A percentile compares a stretch with the other conserved stretches of the same genome.
These are phyloP conservation scores for Blomia tropicalis DNA, from an alignment of 2,888 invertebrate species.

Conservation along the genomic window DNA sequence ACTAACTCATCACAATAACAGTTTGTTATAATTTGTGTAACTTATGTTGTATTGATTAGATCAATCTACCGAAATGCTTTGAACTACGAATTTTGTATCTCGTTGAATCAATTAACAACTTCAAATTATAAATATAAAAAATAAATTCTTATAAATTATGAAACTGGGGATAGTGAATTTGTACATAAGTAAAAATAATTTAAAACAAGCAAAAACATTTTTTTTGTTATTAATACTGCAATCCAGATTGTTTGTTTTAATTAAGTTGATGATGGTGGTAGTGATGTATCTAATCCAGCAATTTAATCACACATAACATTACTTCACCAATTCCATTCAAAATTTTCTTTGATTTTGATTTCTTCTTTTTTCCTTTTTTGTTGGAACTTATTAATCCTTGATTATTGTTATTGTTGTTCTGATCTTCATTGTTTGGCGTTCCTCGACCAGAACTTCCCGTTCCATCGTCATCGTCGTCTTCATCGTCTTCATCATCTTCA, in stretches of 20 bases:
- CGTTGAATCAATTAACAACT: no score
- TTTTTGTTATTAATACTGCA: no score
- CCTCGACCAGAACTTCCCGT: not conserved
- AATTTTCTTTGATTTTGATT: conserved; percentile 27
- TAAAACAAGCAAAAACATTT: no score
- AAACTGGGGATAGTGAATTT: not conserved
- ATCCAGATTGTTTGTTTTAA: no score
- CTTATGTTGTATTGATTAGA: no score
- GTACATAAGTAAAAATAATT: no score
- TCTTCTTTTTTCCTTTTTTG: conserved; percentile 26
- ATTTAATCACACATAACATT: conserved; percentile 28
- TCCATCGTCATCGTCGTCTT: not conserved
- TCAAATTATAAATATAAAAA: not conserved
- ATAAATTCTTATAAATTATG: not conserved
- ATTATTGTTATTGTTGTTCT: not conserved
- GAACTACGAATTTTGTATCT: no score
- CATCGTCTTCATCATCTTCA: not conserved
- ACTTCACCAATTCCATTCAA: conserved; percentile 28
- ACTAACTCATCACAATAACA: no score
- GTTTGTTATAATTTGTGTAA: no score
- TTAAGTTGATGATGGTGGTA: no score
- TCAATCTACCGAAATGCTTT: no score
- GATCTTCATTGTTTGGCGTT: not conserved
- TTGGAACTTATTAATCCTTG: no score
- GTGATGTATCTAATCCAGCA: conserved; percentile 27